phyloP scores from a whole-genome alignment of 2,797 vertebrate species.

The Astyanax mexicanus region DNA sequence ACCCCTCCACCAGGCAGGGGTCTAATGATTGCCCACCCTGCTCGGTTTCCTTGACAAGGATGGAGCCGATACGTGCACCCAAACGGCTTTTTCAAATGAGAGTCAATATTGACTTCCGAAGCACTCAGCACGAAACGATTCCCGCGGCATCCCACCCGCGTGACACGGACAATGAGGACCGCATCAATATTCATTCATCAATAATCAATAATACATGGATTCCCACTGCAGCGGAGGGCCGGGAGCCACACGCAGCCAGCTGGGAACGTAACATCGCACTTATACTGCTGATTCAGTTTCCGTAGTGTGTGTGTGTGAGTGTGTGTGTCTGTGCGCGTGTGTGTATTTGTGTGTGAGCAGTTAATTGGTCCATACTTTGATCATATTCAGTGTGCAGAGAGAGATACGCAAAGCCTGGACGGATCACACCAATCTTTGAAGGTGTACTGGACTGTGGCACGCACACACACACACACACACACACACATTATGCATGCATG shows the following conservation, averaged over 20 bases:
- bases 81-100: neutral
- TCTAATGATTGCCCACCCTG: neutral
- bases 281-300: constrained; percentile 44
- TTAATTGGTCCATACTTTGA: constrained; percentile 51
- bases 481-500: constrained; percentile 34
- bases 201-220: constrained; percentile 43
- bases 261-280: constrained; percentile 25
- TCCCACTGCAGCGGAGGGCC: constrained; percentile 10
- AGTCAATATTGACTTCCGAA: neutral
- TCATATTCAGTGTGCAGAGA: constrained; percentile 34
- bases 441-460: constrained; percentile 2
- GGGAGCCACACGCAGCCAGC: neutral
- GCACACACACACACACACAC: constrained; percentile 21
- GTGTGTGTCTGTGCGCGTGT: constrained; percentile 13
- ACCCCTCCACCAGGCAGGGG: constrained; percentile 3
- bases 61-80: constrained; percentile 3
- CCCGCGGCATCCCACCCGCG: neutral
- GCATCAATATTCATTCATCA: constrained; percentile 23
- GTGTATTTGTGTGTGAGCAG: neutral
- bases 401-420: constrained; percentile 24
- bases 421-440: constrained; percentile 41
- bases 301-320: constrained; percentile 26
- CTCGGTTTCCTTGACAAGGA: neutral
- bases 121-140: neutral
- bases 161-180: constrained; percentile 18